Conservation (phyloP, 2,888 invertebrate genomes). For the Brachyptera putata region DNA sequence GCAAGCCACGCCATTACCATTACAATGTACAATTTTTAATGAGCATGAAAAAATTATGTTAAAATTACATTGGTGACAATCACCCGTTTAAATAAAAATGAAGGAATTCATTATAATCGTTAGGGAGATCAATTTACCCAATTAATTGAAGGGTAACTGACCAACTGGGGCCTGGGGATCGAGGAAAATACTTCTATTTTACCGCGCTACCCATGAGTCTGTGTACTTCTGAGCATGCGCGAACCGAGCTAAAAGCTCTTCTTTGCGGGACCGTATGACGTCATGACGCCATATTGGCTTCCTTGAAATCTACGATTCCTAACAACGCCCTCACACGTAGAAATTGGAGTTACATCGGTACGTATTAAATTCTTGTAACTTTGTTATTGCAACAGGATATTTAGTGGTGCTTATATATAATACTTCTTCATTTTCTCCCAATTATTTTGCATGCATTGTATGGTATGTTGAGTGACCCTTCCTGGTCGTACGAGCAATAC, state of each 20-base stretch:
- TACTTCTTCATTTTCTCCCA: not conserved
- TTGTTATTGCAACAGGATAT: not conserved
- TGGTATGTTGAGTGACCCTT: no score
- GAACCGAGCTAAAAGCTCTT: not conserved
- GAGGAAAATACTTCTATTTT: not conserved
- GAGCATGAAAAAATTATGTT: no score
- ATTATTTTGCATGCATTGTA: no score
- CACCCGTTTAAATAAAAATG: no score
- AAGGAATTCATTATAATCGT: no score
- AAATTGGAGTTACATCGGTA: constrained; percentile 31
- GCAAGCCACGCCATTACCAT: no score
- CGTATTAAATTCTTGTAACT: not conserved
- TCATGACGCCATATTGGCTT: constrained; percentile 30
- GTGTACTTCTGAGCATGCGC: not conserved
- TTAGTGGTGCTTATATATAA: not conserved
- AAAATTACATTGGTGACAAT: no score
- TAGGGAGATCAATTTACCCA: not conserved
- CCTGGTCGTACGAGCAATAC: no score
- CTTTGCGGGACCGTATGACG: constrained; percentile 24
- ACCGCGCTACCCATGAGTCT: not conserved
- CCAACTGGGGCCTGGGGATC: no score
- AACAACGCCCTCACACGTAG: constrained; percentile 33
- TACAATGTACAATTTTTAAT: no score
- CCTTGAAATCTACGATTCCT: constrained; percentile 12
- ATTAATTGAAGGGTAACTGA: not conserved